Evolutionary conservation across 2,888 invertebrate genomes (phyloP), one percentile per base, ranked within the genome.

Genomic region (Azorinus chamasolen): DNA sequence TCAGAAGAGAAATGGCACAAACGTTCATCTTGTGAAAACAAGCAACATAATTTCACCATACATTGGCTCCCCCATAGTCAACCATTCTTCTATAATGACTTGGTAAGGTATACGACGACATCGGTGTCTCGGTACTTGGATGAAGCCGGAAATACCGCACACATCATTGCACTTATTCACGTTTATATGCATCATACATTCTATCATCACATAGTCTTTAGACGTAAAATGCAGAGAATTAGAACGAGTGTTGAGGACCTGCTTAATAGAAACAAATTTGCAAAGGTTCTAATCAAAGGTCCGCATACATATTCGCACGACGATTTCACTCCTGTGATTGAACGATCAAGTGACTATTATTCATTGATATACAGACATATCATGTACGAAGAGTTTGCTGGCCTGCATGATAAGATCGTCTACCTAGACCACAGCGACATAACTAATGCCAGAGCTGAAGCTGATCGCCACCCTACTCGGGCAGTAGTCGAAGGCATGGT

Each of bases 121-220:
- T n/a, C n/a, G n/a, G n/a, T n/a, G n/a, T n/a, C 48, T 1, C 37
- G 24, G 22, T 16, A 61, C 27, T 37, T 61, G 43, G 41, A 57
- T 6, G 27, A 27, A 14, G 53, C 53, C n/a, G 24, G 25, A 2
- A 46, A 43, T 10, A 43, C 58, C 12, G 58, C 51, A 45, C 20
- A 71, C 24, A 48, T 46, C 3, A 53, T 71, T 24, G 51, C 64
- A 39, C 57, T 71, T 0, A 58, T 71, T 43, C 71, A 71, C 16
- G 4, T 71, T 1, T 64, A 51, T 27, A 22, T 45, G n/a, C 71
- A 71, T 45, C 18, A 50, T n/a, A 16, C 53, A 16, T 24, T 53
- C n/a, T 63, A 54, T 39, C 71, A 71, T 25, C 58, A 71, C 18
- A 24, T 16, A 20, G 41, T 63, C 1, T 57, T 32, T 14, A 41